These are phyloP conservation scores for Hirtodrosophila alboralis DNA, from an alignment of 2,888 invertebrate genomes.

Conservation along the genomic window DNA sequence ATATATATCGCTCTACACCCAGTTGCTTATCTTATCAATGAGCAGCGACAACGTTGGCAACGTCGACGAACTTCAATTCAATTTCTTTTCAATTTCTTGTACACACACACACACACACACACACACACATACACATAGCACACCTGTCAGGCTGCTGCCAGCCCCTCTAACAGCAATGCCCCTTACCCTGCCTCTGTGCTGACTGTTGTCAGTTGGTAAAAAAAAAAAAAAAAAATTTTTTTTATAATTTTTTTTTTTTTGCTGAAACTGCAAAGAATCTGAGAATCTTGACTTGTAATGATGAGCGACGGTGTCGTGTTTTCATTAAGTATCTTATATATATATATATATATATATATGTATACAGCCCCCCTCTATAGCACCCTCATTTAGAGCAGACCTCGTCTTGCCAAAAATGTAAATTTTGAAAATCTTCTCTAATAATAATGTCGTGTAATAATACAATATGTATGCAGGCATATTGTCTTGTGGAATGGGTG, in stretches of 20 bases:
- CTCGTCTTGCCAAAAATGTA: conserved; percentile 43
- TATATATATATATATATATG: no score
- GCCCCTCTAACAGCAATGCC: not conserved
- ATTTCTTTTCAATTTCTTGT: conserved; percentile 73
- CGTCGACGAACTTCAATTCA: conserved; percentile 68
- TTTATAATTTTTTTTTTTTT: conserved; percentile 5
- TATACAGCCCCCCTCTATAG: not conserved
- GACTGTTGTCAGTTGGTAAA: conserved; percentile 5
- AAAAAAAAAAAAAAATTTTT: no score
- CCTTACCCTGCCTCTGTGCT: not conserved
- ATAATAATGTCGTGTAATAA: conserved; percentile 72
- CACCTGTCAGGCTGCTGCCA: conserved; percentile 43
- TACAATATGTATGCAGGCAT: conserved; percentile 60
- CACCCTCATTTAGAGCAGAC: not conserved
- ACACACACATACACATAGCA: conserved; percentile 12
- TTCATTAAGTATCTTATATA: conserved; percentile 60
- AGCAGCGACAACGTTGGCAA: conserved; percentile 23
- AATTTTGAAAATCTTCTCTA: conserved; percentile 73
- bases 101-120: conserved; percentile 14
- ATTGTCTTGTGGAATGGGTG: conserved; percentile 32
- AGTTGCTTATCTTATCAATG: conserved; percentile 65
- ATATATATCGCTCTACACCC: conserved; percentile 15
- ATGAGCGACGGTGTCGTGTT: conserved; percentile 77
- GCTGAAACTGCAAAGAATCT: not conserved
- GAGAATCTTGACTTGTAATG: conserved; percentile 56